These are phyloP conservation scores for Lutjanus erythropterus DNA, from an alignment of 2,113 vertebrate species.

Conservation along the genomic window DNA sequence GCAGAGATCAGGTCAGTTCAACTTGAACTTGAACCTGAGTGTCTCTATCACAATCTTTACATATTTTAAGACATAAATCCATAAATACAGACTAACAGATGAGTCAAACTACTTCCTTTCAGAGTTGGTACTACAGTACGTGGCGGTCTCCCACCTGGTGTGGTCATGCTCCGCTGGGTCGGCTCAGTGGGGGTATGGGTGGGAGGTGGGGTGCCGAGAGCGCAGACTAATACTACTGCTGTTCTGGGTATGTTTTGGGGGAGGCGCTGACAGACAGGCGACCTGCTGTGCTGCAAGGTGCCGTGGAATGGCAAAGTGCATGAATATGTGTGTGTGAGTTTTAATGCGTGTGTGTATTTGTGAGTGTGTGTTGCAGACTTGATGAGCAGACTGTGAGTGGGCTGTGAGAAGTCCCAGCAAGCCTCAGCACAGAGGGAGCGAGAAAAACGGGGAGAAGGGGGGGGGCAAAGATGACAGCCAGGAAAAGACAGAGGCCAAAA, in stretches of 20 bases:
- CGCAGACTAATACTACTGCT: constrained; percentile 49
- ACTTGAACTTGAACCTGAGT: constrained; percentile 5
- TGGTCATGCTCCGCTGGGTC: constrained; percentile 47
- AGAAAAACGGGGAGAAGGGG: not conserved
- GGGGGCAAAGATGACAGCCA: constrained; percentile 25
- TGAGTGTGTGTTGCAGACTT: constrained; percentile 20
- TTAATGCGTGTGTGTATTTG: constrained; percentile 22
- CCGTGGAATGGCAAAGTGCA: constrained; percentile 33
- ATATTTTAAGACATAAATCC: constrained; percentile 35
- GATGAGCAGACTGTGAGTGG: constrained; percentile 76
- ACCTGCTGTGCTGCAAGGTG: constrained; percentile 65
- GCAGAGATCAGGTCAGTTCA: not conserved
- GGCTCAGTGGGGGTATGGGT: constrained; percentile 3
- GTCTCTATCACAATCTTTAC: not conserved
- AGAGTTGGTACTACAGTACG: constrained; percentile 32
- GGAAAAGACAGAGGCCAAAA: constrained; percentile 29
- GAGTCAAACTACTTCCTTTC: constrained; percentile 52
- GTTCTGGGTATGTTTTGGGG: constrained; percentile 52
- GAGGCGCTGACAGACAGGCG: constrained; percentile 60
- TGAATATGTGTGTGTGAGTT: constrained; percentile 8
- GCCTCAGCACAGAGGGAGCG: constrained; percentile 15
- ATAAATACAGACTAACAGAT: constrained; percentile 17
- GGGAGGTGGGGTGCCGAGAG: not conserved
- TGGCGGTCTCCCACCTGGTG: constrained; percentile 63
- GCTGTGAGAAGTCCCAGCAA: constrained; percentile 65